These are phyloP conservation scores for Sebastes schlegelii DNA, from an alignment of 2,113 vertebrate species.

Conservation along the genomic window DNA sequence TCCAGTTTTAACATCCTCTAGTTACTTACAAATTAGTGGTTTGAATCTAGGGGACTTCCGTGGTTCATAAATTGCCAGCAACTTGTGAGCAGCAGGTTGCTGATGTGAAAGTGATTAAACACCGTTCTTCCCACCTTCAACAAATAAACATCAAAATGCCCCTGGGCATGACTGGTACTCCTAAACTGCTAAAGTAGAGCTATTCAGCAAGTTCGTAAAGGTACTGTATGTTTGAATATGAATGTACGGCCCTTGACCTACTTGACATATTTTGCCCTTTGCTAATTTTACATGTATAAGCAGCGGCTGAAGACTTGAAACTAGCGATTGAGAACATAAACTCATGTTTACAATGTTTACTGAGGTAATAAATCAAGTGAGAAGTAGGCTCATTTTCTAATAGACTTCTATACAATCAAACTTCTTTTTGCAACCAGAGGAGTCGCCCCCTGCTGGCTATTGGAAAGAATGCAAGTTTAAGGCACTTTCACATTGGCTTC, in stretches of 20 bases:
- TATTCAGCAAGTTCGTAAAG: slow-evolving; percentile 15
- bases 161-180: not conserved
- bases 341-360: no score
- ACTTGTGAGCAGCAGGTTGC: slow-evolving; percentile 21
- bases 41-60: slow-evolving; percentile 12
- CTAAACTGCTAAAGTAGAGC: slow-evolving; percentile 21
- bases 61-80: slow-evolving; percentile 33
- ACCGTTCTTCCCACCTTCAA: slow-evolving; percentile 14
- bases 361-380: no score
- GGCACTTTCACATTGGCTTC: no score
- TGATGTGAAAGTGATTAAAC: slow-evolving; percentile 25
- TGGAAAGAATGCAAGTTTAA: no score
- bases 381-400: no score
- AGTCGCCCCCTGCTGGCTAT: no score
- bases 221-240: slow-evolving; percentile 2
- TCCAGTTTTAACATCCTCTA: not conserved
- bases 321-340: no score
- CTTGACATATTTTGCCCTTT: not conserved
- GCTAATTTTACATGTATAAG: no score
- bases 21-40: not conserved
- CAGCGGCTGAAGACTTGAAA: no score
- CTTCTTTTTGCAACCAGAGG: no score
- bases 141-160: slow-evolving; percentile 23
- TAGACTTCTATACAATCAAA: no score
- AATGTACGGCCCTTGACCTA: not conserved